Evolutionary conservation across 2,888 invertebrate genomes (phyloP), one percentile per base, ranked within the genome.

Genomic region (Pseudoips prasinana): DNA sequence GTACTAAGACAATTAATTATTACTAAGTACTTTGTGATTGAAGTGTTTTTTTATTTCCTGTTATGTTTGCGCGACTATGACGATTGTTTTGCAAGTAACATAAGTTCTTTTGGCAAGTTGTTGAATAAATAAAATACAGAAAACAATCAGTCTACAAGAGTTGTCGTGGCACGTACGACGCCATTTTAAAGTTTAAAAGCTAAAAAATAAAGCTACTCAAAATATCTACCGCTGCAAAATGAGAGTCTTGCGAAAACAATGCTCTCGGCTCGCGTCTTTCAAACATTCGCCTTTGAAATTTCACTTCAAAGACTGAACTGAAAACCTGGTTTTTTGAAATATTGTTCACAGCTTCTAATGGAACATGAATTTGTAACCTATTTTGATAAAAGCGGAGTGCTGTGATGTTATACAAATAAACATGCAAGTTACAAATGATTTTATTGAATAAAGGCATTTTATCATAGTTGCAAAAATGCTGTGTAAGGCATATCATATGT

Each of bases 211-310:
- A 58, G 53, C 58, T 56, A 37, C 41, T 46, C 35, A 2, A 39
- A 38, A 59, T 61, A 63, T 60, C 50, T 46, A 62, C 61, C 56
- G 57, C 61, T 58, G 60, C 51, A 53, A 65, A 68, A 70, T 64
- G 65, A 55, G 59, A 63, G 60, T 60, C 71, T 72, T 57, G 51
- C 33, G 57, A 51, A 69, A 72, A 72, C 73, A 71, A 68, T 69
- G 59, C 58, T 34, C 54, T 38, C 50, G 52, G 41, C 51, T 54
- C 49, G 49, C 59, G 55, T 58, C 70, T 63, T 68, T 66, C 69
- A 67, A 66, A 58, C 58, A 60, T 52, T 44, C 38, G 57, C 48
- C 59, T 72, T 72, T 71, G 65, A 67, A 66, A 55, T 64, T 51
- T 39, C 39, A 53, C 64, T 51, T 67, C 62, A 73, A 72, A 71